phyloP scores from a whole-genome alignment of 2,888 invertebrate species.

The Nowickia ferox region DNA sequence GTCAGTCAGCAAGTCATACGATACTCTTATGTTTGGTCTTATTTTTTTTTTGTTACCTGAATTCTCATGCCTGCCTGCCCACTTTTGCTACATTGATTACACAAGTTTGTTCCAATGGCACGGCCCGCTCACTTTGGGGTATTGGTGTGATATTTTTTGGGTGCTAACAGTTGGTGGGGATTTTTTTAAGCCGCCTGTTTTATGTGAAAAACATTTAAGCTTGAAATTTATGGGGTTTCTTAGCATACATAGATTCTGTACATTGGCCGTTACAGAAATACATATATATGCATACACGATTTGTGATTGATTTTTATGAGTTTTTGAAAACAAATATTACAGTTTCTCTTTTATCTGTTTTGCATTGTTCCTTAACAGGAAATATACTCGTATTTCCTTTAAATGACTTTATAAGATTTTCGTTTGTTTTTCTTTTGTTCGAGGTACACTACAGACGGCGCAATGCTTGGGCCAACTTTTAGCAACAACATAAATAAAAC shows the following conservation, averaged over 20 bases:
- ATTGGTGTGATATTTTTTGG: slow-evolving; percentile 48
- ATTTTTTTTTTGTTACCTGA: neutral
- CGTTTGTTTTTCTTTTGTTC: neutral
- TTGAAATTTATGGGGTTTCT: slow-evolving; percentile 60
- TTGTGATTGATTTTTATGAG: slow-evolving; percentile 67
- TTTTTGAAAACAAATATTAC: slow-evolving; percentile 33
- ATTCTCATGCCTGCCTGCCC: slow-evolving; percentile 48
- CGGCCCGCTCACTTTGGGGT: slow-evolving; percentile 18
- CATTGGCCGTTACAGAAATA: slow-evolving; percentile 14
- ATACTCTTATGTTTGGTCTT: slow-evolving; percentile 28
- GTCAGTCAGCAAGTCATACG: slow-evolving; percentile 18
- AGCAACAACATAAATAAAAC: too few species aligned
- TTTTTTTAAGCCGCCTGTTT: neutral
- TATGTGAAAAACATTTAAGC: slow-evolving; percentile 58
- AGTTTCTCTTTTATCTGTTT: neutral
- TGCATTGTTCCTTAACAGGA: slow-evolving; percentile 13
- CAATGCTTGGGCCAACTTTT: too few species aligned
- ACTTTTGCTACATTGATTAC: slow-evolving; percentile 13
- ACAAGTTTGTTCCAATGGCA: neutral
- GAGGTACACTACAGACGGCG: neutral
- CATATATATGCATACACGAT: slow-evolving; percentile 11
- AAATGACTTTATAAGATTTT: neutral
- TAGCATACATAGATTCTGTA: slow-evolving; percentile 1
- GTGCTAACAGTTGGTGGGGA: slow-evolving; percentile 64
- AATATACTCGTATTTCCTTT: slow-evolving; percentile 39